Evolutionary conservation across 2,888 invertebrate species (phyloP).

Genomic region (Sinohyriopsis cumingii): DNA sequence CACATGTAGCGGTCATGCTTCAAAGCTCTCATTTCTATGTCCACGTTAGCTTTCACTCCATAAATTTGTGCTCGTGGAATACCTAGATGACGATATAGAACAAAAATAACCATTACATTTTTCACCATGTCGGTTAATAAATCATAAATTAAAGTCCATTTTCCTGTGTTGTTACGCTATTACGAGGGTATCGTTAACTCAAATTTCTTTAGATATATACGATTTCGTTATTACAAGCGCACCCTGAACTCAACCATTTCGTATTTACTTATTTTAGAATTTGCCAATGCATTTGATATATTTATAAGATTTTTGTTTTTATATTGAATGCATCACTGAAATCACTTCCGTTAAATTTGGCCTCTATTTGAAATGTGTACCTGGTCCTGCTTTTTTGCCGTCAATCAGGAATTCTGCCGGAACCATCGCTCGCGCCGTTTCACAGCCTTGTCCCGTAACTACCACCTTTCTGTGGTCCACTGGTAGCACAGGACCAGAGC

Average conservation of each 20-base stretch:
- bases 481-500: constrained; percentile 61
- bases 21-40: constrained; percentile 84
- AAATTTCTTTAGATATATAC: too few relatives aligned
- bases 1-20: constrained; percentile 93
- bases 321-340: too few relatives aligned
- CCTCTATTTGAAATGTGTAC: constrained; percentile 62
- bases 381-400: constrained; percentile 82
- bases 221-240: too few relatives aligned
- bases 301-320: too few relatives aligned
- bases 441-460: constrained; percentile 90
- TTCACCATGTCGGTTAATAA: too few relatives aligned
- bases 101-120: not conserved
- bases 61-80: constrained; percentile 85
- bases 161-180: too few relatives aligned
- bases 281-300: too few relatives aligned
- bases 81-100: constrained; percentile 64
- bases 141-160: too few relatives aligned
- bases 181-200: too few relatives aligned
- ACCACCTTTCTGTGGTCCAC: constrained; percentile 65
- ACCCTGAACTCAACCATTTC: too few relatives aligned
- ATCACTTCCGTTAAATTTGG: too few relatives aligned
- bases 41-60: constrained; percentile 83
- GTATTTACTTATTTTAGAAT: too few relatives aligned
- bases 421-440: constrained; percentile 91
- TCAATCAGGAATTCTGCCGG: constrained; percentile 95